Evolutionary conservation across 2,113 vertebrate genomes (phyloP).

Genomic region (Amphilophus citrinellus): DNA sequence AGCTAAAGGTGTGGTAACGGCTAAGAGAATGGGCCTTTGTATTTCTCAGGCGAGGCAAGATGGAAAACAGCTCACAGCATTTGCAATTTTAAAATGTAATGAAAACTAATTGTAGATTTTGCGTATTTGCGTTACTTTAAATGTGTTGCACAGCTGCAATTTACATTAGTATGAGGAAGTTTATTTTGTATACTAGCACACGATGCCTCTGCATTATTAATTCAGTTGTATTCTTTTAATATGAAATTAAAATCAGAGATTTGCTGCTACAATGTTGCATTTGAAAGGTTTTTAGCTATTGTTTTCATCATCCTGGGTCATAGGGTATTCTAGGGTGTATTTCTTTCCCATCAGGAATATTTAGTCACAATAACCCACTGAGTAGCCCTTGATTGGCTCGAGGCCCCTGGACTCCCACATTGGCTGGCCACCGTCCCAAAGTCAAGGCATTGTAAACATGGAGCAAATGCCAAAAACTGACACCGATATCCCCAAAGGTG

Average conservation of each 20-base stretch:
- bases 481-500: conserved; percentile 76
- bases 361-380: conserved; percentile 47
- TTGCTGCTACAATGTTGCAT: background rate
- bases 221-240: background rate
- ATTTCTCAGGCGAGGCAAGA: conserved; percentile 31
- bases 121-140: background rate
- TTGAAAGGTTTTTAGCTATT: background rate
- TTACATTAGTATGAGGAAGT: background rate
- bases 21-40: conserved; percentile 65
- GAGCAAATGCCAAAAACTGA: conserved; percentile 65
- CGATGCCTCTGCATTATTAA: background rate
- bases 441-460: conserved; percentile 71
- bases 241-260: background rate
- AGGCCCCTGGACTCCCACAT: conserved; percentile 42
- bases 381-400: conserved; percentile 42
- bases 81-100: conserved; percentile 58
- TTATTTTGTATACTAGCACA: background rate
- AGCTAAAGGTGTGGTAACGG: conserved; percentile 55
- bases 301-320: background rate
- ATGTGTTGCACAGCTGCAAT: background rate
- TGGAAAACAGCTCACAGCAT: conserved; percentile 59
- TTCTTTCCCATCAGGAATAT: conserved; percentile 34
- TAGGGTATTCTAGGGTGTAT: background rate
- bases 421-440: conserved; percentile 48
- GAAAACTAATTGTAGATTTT: conserved; percentile 25